A percentile compares a stretch with the other conserved stretches of the same genome.
These are phyloP conservation scores for Fringilla coelebs DNA, from an alignment of 2,797 vertebrate species.

Conservation along the genomic window DNA sequence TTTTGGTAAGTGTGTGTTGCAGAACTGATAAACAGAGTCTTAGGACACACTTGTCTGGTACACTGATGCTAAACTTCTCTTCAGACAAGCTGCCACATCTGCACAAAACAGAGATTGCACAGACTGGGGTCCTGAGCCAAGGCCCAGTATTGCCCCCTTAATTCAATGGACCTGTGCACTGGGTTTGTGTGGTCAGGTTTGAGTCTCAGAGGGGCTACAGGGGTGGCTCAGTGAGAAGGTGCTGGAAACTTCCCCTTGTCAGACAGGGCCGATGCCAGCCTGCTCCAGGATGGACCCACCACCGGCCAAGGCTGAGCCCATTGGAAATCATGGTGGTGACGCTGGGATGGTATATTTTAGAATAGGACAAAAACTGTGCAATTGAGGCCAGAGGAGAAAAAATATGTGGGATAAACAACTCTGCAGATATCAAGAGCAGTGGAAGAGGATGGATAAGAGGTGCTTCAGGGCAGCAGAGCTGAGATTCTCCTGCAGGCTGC, in stretches of 20 bases:
- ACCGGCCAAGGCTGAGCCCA: neutral
- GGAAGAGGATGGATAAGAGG: neutral
- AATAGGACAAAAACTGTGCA: neutral
- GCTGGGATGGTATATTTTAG: neutral
- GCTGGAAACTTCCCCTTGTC: neutral
- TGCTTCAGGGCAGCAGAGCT: neutral
- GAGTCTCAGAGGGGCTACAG: neutral
- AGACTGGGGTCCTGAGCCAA: neutral
- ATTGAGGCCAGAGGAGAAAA: neutral
- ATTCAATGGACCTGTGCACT: fast-evolving
- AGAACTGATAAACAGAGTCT: neutral
- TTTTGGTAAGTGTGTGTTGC: neutral
- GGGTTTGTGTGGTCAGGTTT: neutral
- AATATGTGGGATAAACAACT: neutral
- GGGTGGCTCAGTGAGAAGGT: neutral
- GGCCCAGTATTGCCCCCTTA: neutral
- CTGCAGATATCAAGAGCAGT: neutral
- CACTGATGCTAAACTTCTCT: neutral
- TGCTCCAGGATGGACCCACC: too few species aligned
- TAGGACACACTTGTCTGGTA: neutral
- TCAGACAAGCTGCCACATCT: neutral
- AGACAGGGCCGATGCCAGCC: neutral
- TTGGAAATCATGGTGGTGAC: fast-evolving
- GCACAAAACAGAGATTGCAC: neutral
- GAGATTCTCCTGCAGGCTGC: fast-evolving